Evolutionary conservation across 2,888 invertebrate genomes (phyloP), one percentile per base, ranked within the genome.

Genomic region (Argyresthia albistria): DNA sequence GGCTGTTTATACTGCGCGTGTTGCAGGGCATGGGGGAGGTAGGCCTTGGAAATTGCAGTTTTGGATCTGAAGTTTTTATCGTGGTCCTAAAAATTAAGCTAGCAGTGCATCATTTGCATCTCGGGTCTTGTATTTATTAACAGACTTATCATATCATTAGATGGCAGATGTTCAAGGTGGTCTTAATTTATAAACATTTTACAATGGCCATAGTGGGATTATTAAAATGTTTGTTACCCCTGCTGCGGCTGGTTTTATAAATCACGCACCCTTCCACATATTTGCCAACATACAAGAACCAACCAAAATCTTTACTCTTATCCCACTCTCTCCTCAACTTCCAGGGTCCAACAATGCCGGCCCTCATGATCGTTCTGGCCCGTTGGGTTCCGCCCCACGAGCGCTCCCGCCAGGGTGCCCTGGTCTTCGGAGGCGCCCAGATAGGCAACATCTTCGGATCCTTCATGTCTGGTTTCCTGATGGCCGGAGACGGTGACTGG

Each of bases 1-100:
- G 89, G 72, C 74, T 92, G 25, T 89, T 92, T 53, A 84, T 88
- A 51, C 72, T 91, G 0, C 73, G 92, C 50, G 84, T 92, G 4
- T 68, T 95, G 1, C 94, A 95, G 89, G 96, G 96, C 46, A 88
- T 95, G 57, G 95, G 95, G 46, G 95, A 96, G 88, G 92, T 92
- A 65, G 69, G 76, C 8, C 11, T 42, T 42, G 25, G 25, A 25
- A 2, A 25, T 25, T 25, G 25, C 25, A 25, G 25, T 25, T 25
- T 25, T 4, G 25, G 6, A 25, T 25, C 25, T 25, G 25, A 25
- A 25, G 25, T 25, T 25, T 25, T 25, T 6, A 25, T 25, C 25
- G 25, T 25, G 25, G 25, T 25, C 2, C 6, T 25, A 25, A 25
- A 25, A 6, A 25, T 25, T 25, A 2, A 25, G 25, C 25, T 25